Conservation (phyloP, 2,888 invertebrate genomes). For the Phymatocera aterrima region DNA sequence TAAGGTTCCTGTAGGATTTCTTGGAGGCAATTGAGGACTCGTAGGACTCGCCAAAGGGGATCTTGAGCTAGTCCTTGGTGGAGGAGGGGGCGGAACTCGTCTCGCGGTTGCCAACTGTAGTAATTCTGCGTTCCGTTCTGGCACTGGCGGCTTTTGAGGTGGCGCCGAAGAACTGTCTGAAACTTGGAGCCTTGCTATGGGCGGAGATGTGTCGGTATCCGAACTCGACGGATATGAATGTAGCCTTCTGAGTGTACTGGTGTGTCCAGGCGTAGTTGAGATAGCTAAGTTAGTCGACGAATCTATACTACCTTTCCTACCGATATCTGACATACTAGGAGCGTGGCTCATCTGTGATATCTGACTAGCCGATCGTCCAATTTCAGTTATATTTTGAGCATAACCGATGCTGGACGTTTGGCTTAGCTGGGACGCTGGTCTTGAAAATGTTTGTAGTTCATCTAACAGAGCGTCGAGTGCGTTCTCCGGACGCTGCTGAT, state of each 20-base stretch:
- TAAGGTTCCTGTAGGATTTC: constrained; percentile 72
- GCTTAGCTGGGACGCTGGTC: constrained; percentile 77
- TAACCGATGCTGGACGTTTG: constrained; percentile 61
- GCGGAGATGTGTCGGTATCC: constrained; percentile 87
- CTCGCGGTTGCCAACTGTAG: constrained; percentile 84
- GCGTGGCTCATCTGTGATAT: constrained; percentile 59
- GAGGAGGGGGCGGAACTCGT: constrained; percentile 92
- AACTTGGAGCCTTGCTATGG: constrained; percentile 80
- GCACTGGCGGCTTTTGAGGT: constrained; percentile 83
- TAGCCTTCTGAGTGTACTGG: constrained; percentile 82
- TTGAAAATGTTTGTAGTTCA: constrained; percentile 92
- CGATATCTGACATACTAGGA: constrained; percentile 77
- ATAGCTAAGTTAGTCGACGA: constrained; percentile 73
- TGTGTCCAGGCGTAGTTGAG: constrained; percentile 60
- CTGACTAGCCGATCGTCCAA: constrained; percentile 57
- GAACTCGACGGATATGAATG: constrained; percentile 92
- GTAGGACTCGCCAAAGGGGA: constrained; percentile 92
- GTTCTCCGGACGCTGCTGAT: constrained; percentile 90
- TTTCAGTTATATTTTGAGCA: constrained; percentile 54
- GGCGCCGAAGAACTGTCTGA: constrained; percentile 55
- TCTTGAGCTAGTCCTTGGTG: constrained; percentile 92
- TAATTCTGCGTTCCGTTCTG: constrained; percentile 88
- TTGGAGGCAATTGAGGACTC: constrained; percentile 82
- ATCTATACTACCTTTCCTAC: constrained; percentile 77
- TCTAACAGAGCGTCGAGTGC: constrained; percentile 98